Evolutionary conservation across 1,140 invertebrate genomes (phyloP).

Genomic region (Charaxes varanes): DNA sequence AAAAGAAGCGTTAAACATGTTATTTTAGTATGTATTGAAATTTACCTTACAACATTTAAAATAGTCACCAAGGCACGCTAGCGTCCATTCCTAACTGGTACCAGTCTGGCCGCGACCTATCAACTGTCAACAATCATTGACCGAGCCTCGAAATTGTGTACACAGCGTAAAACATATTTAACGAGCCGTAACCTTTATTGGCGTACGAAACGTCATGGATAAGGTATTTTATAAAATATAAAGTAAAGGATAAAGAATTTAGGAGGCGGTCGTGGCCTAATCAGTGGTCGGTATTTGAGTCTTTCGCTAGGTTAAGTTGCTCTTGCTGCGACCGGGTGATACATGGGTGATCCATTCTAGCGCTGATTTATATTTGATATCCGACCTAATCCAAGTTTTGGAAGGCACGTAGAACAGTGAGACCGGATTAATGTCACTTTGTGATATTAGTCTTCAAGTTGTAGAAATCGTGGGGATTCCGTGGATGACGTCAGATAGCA

Average conservation of each 20-base stretch:
- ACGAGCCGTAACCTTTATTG: conserved; percentile 4
- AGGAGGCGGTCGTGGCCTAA: not conserved
- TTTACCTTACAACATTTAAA: not conserved
- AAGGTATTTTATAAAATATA: not conserved
- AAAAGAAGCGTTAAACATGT: too few species aligned
- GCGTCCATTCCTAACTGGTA: not conserved
- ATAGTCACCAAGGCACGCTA: not conserved
- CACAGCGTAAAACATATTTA: conserved; percentile 9
- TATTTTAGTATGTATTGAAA: not conserved
- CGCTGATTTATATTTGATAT: too few species aligned
- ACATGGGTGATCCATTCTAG: too few species aligned
- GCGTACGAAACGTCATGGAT: conserved; percentile 1
- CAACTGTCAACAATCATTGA: conserved; percentile 22
- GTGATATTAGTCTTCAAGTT: too few species aligned
- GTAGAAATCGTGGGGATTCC: too few species aligned
- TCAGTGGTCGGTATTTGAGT: too few species aligned
- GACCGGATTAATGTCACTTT: too few species aligned
- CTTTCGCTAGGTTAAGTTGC: too few species aligned
- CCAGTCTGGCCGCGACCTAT: conserved; percentile 12
- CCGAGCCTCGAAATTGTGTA: conserved; percentile 10
- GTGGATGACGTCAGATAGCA: too few species aligned
- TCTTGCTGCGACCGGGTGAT: too few species aligned
- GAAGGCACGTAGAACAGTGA: too few species aligned
- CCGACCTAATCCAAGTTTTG: too few species aligned
- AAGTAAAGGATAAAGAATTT: not conserved